Percentiles rank a stretch among this genome's conserved stretches.
These are phyloP conservation scores for Gyps fulvus DNA, from an alignment of 2,113 vertebrate genomes.

Conservation along the genomic window DNA sequence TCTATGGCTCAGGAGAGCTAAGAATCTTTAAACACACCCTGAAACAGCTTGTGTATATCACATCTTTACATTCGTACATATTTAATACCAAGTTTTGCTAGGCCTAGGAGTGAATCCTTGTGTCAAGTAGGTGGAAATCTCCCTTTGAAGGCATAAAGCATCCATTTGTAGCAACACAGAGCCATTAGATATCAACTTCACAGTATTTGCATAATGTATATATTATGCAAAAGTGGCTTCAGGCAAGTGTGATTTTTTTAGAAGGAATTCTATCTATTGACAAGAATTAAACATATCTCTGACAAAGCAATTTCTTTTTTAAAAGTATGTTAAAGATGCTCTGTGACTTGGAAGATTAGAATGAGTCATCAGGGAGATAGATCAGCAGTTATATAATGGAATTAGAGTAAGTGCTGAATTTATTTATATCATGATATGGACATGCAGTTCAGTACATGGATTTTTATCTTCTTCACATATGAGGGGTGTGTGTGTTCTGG, in stretches of 20 bases:
- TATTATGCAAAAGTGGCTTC: neutral
- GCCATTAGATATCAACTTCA: neutral
- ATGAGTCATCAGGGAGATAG: neutral
- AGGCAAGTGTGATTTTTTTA: neutral
- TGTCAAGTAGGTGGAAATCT: neutral
- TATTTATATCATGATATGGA: neutral
- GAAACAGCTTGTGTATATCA: neutral
- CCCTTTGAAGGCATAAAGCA: neutral
- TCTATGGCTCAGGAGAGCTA: neutral
- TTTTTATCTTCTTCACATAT: neutral
- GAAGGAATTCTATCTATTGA: neutral
- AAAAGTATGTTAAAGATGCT: neutral
- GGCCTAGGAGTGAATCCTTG: neutral
- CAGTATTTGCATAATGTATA: neutral
- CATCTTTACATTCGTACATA: neutral
- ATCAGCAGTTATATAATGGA: neutral
- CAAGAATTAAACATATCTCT: neutral
- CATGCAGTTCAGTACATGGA: neutral
- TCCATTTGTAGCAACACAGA: neutral
- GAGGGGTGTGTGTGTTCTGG: neutral
- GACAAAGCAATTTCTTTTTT: neutral
- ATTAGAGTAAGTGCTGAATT: neutral
- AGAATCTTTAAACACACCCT: neutral
- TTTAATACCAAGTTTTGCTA: neutral
- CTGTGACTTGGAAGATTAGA: neutral